Conservation (phyloP, 35 echinoderm and acorn worm genomes). For the Diadema setosum region DNA sequence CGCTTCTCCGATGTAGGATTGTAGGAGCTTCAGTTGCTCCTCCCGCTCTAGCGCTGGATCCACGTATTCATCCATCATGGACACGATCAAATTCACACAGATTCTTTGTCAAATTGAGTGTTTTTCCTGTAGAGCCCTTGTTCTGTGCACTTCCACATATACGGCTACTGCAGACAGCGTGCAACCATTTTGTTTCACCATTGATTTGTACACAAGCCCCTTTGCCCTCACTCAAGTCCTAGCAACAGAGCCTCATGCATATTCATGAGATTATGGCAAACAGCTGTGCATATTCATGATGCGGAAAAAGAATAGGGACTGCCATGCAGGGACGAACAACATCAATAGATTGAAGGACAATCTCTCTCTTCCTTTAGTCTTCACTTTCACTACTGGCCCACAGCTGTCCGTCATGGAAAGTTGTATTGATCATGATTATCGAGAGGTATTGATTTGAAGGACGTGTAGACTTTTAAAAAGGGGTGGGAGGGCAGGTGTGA, state of each 20-base stretch:
- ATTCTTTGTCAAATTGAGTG: not conserved
- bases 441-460: too few relatives aligned
- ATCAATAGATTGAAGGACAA: too few relatives aligned
- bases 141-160: not conserved
- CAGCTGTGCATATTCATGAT: not conserved
- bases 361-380: too few relatives aligned
- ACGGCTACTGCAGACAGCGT: not conserved
- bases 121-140: not conserved
- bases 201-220: not conserved
- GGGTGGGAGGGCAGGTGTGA: too few relatives aligned
- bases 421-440: too few relatives aligned
- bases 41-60: constrained; percentile 76
- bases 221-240: not conserved
- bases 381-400: too few relatives aligned
- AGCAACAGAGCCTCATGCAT: constrained; percentile 46
- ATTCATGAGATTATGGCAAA: not conserved
- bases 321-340: too few relatives aligned
- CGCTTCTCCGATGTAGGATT: constrained; percentile 93
- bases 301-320: not conserved
- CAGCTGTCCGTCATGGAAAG: too few relatives aligned
- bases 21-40: constrained; percentile 82
- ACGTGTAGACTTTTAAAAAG: too few relatives aligned
- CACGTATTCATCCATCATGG: constrained; percentile 82
- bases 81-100: not conserved
- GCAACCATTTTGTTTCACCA: not conserved